phyloP scores from a whole-genome alignment of 2,113 vertebrate genomes.

The Centrocercus urophasianus region DNA sequence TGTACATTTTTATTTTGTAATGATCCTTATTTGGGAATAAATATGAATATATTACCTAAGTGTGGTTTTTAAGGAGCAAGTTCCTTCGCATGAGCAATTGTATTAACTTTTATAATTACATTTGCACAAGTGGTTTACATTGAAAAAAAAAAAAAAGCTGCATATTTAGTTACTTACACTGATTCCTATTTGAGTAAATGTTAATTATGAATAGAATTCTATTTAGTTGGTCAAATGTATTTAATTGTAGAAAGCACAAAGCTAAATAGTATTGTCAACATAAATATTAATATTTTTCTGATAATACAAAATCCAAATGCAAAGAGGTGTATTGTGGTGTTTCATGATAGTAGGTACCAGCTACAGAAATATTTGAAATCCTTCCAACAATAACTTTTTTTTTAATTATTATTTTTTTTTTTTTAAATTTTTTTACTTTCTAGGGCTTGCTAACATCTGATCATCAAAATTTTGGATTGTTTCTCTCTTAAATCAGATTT shows the following conservation, averaged over 20 bases:
- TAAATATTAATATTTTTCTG: constrained; percentile 49
- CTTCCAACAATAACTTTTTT: constrained; percentile 23
- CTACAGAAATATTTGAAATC: constrained; percentile 67
- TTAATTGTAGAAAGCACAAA: constrained; percentile 63
- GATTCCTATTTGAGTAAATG: constrained; percentile 29
- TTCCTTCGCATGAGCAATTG: constrained; percentile 44
- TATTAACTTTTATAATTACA: constrained; percentile 50
- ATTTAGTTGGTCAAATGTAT: constrained; percentile 65
- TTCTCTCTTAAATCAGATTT: constrained; percentile 73
- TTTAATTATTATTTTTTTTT: not conserved
- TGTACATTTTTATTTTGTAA: constrained; percentile 38
- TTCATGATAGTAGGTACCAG: constrained; percentile 53
- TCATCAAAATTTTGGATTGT: constrained; percentile 70
- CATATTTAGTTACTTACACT: constrained; percentile 40
- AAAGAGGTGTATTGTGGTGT: constrained; percentile 38
- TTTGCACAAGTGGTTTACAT: constrained; percentile 7
- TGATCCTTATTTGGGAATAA: constrained; percentile 14
- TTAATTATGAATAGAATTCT: constrained; percentile 67
- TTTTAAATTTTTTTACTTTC: constrained; percentile 8
- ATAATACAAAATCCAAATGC: constrained; percentile 39
- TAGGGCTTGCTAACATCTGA: constrained; percentile 39
- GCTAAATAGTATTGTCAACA: constrained; percentile 56
- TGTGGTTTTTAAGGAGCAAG: constrained; percentile 13
- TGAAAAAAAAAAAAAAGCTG: constrained; percentile 50
- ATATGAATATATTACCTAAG: constrained; percentile 5